phyloP scores from a whole-genome alignment of 2,797 vertebrate genomes.

The Chromis chromis region DNA sequence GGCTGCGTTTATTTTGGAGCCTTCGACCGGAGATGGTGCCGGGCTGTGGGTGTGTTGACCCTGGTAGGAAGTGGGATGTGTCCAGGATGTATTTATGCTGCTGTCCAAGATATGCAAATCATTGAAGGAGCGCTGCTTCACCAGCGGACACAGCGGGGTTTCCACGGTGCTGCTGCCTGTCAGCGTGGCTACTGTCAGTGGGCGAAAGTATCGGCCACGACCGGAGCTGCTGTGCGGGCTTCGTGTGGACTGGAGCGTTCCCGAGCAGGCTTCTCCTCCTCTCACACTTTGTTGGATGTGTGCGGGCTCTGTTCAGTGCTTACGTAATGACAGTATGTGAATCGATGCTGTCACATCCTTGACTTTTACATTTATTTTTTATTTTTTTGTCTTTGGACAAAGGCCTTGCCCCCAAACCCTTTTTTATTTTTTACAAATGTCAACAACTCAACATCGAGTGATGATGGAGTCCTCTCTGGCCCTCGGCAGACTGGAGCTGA shows the following conservation, averaged over 20 bases:
- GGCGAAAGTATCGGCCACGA: constrained; percentile 18
- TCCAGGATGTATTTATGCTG: constrained; percentile 78
- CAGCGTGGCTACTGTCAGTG: constrained; percentile 12
- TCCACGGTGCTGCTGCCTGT: constrained; percentile 12
- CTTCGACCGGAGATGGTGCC: constrained; percentile 30
- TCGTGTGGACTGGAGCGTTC: constrained; percentile 43
- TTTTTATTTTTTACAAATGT: constrained; percentile 61
- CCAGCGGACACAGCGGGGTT: constrained; percentile 29
- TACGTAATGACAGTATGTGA: constrained; percentile 72
- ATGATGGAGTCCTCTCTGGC: constrained; percentile 84
- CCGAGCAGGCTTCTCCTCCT: constrained; percentile 51
- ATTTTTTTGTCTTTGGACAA: constrained; percentile 24
- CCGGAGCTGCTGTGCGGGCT: constrained; percentile 27
- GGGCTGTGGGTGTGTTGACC: background rate
- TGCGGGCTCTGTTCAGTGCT: constrained; percentile 39
- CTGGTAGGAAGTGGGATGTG: constrained; percentile 84
- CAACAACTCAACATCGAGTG: constrained; percentile 67
- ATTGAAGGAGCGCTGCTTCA: constrained; percentile 61
- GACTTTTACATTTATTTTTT: constrained; percentile 17
- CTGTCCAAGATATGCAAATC: constrained; percentile 76
- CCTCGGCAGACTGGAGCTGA: constrained; percentile 82
- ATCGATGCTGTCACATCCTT: constrained; percentile 27
- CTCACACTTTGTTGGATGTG: constrained; percentile 51
- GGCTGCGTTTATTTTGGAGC: constrained; percentile 59
- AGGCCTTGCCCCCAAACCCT: background rate